phyloP scores from a whole-genome alignment of 1,140 invertebrate genomes.

The Dolichoris vasculosae region DNA sequence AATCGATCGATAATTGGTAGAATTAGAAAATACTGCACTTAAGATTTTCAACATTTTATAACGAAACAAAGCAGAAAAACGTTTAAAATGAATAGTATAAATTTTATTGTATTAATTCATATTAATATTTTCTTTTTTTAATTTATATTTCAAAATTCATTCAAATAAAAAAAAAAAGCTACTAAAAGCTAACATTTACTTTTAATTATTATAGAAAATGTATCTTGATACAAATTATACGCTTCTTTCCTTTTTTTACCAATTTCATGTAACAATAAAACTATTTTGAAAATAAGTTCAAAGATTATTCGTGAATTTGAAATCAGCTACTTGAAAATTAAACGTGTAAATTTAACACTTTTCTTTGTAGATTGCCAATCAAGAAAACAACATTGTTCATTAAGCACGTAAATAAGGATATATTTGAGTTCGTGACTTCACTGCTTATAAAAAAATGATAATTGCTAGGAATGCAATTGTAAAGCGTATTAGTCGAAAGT shows the following conservation, averaged over 20 bases:
- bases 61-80: no score
- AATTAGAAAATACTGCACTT: no score
- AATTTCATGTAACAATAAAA: neutral
- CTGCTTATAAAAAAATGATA: neutral
- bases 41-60: no score
- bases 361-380: neutral
- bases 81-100: no score
- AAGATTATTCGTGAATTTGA: neutral
- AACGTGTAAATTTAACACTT: neutral
- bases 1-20: no score
- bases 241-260: neutral
- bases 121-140: no score
- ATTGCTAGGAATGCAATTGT: neutral
- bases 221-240: neutral
- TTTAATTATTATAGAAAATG: neutral
- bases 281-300: neutral
- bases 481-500: neutral
- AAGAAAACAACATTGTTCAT: neutral
- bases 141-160: neutral
- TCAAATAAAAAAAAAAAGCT: neutral
- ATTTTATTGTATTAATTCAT: no score
- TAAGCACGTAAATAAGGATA: slow-evolving; percentile 6
- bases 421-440: neutral
- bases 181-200: neutral
- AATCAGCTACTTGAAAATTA: neutral